These are phyloP conservation scores for Coilia nasus DNA, from an alignment of 2,797 vertebrate genomes.

Conservation along the genomic window DNA sequence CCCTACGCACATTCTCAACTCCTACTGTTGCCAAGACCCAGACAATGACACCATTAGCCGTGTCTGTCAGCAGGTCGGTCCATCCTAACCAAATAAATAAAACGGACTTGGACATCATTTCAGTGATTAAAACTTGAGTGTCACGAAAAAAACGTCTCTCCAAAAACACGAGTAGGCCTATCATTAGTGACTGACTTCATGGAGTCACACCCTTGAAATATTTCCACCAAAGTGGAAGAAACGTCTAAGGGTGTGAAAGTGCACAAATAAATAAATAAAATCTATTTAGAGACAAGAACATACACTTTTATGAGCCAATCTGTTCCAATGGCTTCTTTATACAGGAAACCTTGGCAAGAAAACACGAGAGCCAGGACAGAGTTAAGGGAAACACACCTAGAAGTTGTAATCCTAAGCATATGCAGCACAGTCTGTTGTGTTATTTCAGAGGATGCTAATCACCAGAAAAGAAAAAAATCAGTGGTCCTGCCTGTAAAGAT, in stretches of 20 bases:
- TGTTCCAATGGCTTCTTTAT: constrained; percentile 11
- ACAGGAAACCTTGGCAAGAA: constrained; percentile 50
- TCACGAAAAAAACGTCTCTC: not conserved
- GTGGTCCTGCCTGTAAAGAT: constrained; percentile 61
- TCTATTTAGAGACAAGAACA: constrained; percentile 20
- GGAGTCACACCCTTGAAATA: not conserved
- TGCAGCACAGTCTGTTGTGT: constrained; percentile 81
- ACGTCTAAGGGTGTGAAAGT: not conserved
- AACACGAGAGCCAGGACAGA: constrained; percentile 64
- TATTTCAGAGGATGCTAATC: constrained; percentile 77
- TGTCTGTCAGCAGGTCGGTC: not conserved
- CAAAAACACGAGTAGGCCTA: constrained; percentile 2
- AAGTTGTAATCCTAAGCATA: constrained; percentile 81
- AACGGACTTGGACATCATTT: not conserved
- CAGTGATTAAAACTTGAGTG: not conserved
- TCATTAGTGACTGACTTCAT: not conserved
- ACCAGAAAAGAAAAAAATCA: constrained; percentile 66
- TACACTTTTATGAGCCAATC: not conserved
- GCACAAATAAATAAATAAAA: constrained; percentile 13
- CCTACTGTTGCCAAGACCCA: not conserved
- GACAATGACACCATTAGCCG: not conserved
- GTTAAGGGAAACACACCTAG: constrained; percentile 72
- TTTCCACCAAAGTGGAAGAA: not conserved
- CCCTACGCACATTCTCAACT: not conserved
- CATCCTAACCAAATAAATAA: not conserved